Conservation (phyloP, 2,888 invertebrate genomes). For the Deilephila porcellus region DNA sequence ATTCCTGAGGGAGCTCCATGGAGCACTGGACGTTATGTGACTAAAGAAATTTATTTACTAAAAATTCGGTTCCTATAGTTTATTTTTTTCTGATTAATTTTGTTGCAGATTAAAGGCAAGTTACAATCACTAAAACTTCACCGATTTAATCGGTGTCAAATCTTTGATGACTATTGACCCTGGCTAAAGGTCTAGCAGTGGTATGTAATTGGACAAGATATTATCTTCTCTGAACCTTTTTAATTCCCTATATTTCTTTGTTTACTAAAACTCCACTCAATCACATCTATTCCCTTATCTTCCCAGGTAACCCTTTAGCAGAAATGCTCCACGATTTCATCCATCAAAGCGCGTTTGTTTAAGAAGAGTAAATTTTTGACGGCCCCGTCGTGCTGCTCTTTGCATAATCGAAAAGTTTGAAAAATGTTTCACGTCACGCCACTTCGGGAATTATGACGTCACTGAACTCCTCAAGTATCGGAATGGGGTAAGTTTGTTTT, state of each 20-base stretch:
- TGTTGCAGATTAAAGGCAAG: too few species aligned
- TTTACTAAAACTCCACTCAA: not conserved
- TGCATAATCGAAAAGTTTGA: slow-evolving; percentile 30
- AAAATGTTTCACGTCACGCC: slow-evolving; percentile 16
- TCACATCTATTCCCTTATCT: not conserved
- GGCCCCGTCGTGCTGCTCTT: slow-evolving; percentile 23
- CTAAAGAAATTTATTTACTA: too few species aligned
- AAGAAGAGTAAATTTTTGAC: slow-evolving; percentile 4
- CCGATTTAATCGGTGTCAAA: too few species aligned
- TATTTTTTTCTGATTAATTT: too few species aligned
- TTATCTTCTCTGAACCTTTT: not conserved
- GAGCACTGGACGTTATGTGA: too few species aligned
- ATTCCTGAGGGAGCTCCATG: too few species aligned
- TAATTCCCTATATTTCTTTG: not conserved
- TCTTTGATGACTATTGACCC: too few species aligned
- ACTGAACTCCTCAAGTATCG: too few species aligned
- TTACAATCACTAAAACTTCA: too few species aligned
- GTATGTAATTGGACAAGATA: not conserved
- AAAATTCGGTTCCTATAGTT: too few species aligned
- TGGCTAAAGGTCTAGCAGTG: too few species aligned
- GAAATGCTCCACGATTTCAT: not conserved
- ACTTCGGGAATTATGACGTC: not conserved
- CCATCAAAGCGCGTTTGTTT: slow-evolving; percentile 24
- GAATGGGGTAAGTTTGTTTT: too few species aligned
- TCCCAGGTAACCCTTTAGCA: not conserved